phyloP scores from a whole-genome alignment of 2,113 vertebrate genomes.

The Hemiprocne comata region DNA sequence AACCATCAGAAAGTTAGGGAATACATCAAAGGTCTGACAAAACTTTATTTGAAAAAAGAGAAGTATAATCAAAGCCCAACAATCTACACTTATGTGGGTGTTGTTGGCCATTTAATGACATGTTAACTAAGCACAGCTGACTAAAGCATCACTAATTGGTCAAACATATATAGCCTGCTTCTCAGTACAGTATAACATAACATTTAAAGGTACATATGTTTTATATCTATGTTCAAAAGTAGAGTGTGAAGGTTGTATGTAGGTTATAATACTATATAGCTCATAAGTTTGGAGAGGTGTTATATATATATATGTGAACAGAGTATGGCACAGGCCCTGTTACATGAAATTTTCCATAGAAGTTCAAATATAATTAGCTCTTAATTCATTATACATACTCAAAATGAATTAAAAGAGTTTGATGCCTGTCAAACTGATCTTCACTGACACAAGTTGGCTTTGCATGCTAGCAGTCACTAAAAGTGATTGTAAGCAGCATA shows the following conservation, averaged over 20 bases:
- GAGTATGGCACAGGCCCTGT: not conserved
- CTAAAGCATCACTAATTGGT: constrained; percentile 69
- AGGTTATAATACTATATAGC: not conserved
- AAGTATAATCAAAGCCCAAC: constrained; percentile 74
- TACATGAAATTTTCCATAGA: not conserved
- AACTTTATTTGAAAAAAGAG: constrained; percentile 73
- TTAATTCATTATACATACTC: not conserved
- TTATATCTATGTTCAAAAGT: constrained; percentile 37
- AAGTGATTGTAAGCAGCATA: not conserved
- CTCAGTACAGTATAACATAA: constrained; percentile 52
- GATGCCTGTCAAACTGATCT: not conserved
- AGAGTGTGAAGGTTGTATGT: not conserved
- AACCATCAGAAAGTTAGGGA: constrained; percentile 54
- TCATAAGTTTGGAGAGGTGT: not conserved
- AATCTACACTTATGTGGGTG: constrained; percentile 76
- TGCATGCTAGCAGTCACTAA: not conserved
- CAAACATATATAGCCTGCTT: constrained; percentile 67
- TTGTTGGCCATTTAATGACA: constrained; percentile 77
- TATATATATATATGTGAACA: not conserved
- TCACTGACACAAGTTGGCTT: not conserved
- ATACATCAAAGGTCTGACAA: constrained; percentile 73
- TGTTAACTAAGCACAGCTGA: constrained; percentile 65
- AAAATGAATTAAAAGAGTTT: not conserved
- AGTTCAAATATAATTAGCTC: not conserved
- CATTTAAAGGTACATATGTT: constrained; percentile 42